phyloP scores from a whole-genome alignment of 1,140 invertebrate genomes.

The Lucilia sericata region DNA sequence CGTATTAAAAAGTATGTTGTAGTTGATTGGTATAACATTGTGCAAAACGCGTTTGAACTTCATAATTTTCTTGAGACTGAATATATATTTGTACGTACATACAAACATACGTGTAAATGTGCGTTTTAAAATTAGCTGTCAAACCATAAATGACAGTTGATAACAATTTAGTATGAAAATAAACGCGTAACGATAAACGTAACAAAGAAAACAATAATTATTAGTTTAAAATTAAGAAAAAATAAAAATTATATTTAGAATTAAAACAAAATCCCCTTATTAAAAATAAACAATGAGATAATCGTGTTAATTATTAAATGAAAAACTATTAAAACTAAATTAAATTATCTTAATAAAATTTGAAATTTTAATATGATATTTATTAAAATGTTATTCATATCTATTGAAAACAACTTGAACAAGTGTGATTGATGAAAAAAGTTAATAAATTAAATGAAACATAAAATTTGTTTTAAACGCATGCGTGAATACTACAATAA shows the following conservation, averaged over 20 bases:
- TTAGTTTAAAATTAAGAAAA: too few relatives aligned
- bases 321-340: not conserved
- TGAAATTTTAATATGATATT: too few relatives aligned
- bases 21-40: not conserved
- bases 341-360: not conserved
- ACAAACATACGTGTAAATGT: too few relatives aligned
- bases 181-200: constrained; percentile 43
- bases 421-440: too few relatives aligned
- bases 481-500: too few relatives aligned
- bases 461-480: too few relatives aligned
- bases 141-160: constrained; percentile 39
- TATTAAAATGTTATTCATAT: too few relatives aligned
- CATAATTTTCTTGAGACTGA: not conserved
- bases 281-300: not conserved
- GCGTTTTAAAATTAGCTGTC: constrained; percentile 28
- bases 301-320: not conserved
- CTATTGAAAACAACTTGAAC: too few relatives aligned
- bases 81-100: too few relatives aligned
- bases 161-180: constrained; percentile 41
- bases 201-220: constrained; percentile 9
- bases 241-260: not conserved
- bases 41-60: constrained; percentile 14
- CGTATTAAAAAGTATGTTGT: too few relatives aligned
- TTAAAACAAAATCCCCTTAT: not conserved
- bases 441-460: too few relatives aligned